A percentile compares a stretch with the other conserved stretches of the same genome.
Evolutionary conservation across 2,888 invertebrate genomes (phyloP).

Genomic region (Pristionchus exspectatus): DNA sequence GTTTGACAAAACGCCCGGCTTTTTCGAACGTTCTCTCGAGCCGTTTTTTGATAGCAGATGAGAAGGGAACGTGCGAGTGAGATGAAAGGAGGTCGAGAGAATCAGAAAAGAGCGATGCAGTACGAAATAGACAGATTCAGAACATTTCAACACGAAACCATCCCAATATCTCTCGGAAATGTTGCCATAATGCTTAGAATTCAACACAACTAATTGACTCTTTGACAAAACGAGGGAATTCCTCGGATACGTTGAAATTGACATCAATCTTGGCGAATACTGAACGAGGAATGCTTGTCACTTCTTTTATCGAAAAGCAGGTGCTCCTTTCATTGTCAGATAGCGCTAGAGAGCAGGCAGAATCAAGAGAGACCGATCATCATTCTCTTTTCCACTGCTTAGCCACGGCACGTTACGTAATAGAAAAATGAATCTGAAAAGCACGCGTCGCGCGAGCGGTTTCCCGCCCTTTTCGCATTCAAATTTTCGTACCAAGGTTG

Average conservation of each 20-base stretch:
- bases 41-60: not conserved
- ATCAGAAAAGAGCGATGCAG: not conserved
- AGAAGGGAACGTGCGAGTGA: not conserved
- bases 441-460: no score
- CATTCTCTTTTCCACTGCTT: not conserved
- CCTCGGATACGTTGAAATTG: not conserved
- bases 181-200: not conserved
- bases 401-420: no score
- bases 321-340: not conserved
- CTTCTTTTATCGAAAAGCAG: not conserved
- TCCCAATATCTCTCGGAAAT: not conserved
- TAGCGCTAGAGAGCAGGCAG: not conserved
- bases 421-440: no score
- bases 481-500: no score
- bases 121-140: not conserved
- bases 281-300: not conserved
- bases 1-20: not conserved
- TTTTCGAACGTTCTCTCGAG: not conserved
- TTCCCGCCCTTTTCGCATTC: no score
- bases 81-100: not conserved
- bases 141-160: not conserved
- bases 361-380: not conserved
- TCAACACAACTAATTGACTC: not conserved
- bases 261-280: not conserved
- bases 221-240: not conserved